Percentiles rank a stretch among this genome's conserved stretches.
Evolutionary conservation across 2,888 invertebrate genomes (phyloP).

Genomic region (Congeria kusceri): DNA sequence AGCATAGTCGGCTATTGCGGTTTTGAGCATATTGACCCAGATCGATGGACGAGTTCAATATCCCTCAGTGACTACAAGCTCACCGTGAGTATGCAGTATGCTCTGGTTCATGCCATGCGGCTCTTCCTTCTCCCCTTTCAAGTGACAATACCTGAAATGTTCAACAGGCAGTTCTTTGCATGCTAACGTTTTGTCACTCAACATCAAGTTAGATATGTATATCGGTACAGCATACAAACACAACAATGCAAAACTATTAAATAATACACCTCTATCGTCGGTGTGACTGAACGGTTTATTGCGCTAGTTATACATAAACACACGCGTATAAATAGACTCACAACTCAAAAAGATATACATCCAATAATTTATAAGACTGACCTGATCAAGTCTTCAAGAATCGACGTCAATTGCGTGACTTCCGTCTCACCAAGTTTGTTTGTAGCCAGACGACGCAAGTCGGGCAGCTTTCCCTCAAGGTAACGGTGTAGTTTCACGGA

Average conservation of each 20-base stretch:
- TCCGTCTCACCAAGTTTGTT: conserved; percentile 75
- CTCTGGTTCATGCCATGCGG: conserved; percentile 80
- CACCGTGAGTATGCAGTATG: conserved; percentile 80
- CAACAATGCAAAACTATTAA: no score
- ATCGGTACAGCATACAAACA: no score
- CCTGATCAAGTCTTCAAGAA: conserved; percentile 69
- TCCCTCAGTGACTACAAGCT: conserved; percentile 9
- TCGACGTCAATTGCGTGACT: conserved; percentile 66
- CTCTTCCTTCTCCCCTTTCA: conserved; percentile 76
- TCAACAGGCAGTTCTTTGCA: background rate
- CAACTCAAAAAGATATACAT: no score
- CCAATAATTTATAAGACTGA: conserved; percentile 36
- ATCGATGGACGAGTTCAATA: no score
- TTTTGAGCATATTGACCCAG: no score
- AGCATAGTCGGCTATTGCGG: no score
- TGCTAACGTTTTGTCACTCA: background rate
- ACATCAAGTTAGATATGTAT: no score
- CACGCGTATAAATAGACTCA: no score
- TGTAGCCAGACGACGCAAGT: conserved; percentile 70
- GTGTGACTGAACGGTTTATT: no score
- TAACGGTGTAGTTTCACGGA: conserved; percentile 70
- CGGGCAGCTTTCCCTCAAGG: conserved; percentile 71
- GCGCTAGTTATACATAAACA: no score
- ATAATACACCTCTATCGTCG: no score
- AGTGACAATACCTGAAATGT: conserved; percentile 76